Percentiles rank a stretch among this genome's conserved stretches.
Conservation (phyloP, 2,888 invertebrate species). For the Erpobdella octoculata region DNA sequence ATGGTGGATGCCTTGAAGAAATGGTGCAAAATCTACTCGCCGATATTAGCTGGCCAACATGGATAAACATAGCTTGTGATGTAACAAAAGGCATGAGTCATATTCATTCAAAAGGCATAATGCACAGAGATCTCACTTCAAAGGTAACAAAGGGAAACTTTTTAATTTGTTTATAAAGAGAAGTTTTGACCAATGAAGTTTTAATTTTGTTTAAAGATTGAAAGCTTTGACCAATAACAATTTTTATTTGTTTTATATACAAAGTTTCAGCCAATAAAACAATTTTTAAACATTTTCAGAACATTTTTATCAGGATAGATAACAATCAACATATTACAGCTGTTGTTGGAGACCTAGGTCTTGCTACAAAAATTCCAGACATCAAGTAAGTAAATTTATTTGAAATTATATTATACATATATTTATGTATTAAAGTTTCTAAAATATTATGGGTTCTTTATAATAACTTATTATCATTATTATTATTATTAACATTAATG, state of each 20-base stretch:
- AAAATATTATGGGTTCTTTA: no score
- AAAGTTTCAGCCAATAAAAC: background rate
- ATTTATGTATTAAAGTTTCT: no score
- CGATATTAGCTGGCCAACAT: conserved; percentile 67
- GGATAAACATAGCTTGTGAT: conserved; percentile 77
- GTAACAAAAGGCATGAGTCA: conserved; percentile 81
- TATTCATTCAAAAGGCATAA: conserved; percentile 81
- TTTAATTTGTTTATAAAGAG: background rate
- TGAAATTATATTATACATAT: no score
- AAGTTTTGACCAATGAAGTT: background rate
- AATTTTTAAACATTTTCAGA: conserved; percentile 57
- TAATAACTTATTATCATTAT: background rate
- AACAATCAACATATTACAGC: conserved; percentile 64
- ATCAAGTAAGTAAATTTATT: conserved; percentile 59
- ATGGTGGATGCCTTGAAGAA: conserved; percentile 86
- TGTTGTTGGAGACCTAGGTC: conserved; percentile 89
- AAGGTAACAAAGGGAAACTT: conserved; percentile 61
- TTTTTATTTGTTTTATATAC: background rate
- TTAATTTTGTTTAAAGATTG: background rate
- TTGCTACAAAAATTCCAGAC: conserved; percentile 87
- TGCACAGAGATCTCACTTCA: conserved; percentile 89
- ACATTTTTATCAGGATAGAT: conserved; percentile 71
- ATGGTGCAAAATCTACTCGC: conserved; percentile 66
- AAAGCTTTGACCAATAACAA: no score
- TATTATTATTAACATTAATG: background rate